A percentile compares a stretch with the other conserved stretches of the same genome.
Conservation (phyloP, 2,797 vertebrate species). For the Brachyrhaphis roseni region DNA sequence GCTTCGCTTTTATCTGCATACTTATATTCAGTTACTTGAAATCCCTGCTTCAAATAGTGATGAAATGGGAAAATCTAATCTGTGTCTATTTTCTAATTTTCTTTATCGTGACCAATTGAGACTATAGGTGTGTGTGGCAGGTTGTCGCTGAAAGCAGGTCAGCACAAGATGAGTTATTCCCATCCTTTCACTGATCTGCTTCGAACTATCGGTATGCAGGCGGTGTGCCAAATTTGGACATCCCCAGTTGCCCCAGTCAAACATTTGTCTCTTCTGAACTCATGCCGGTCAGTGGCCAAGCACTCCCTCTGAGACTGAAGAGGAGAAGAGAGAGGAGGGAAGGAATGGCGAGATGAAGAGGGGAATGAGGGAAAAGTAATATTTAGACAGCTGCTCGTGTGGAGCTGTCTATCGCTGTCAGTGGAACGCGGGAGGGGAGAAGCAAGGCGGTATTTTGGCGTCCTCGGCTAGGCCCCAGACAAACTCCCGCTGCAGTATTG, state of each 20-base stretch:
- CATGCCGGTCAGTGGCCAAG: conserved; percentile 45
- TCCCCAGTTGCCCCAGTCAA: conserved; percentile 59
- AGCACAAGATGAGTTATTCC: conserved; percentile 62
- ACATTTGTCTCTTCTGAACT: conserved; percentile 68
- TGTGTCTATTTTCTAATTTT: conserved; percentile 50
- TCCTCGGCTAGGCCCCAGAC: conserved; percentile 59
- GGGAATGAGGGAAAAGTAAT: conserved; percentile 73
- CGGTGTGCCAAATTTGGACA: conserved; percentile 64
- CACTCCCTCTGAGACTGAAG: conserved; percentile 55
- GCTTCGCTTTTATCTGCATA: conserved; percentile 56
- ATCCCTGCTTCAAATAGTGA: conserved; percentile 50
- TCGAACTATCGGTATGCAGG: conserved; percentile 51
- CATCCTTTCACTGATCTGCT: conserved; percentile 23
- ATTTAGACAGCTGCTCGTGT: conserved; percentile 85
- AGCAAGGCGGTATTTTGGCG: conserved; percentile 56
- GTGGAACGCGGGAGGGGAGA: conserved; percentile 10
- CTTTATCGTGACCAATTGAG: conserved; percentile 40
- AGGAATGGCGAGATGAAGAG: conserved; percentile 56
- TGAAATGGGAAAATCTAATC: conserved; percentile 43
- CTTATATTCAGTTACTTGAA: conserved; percentile 58
- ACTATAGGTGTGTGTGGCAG: conserved; percentile 50
- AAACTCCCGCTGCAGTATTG: conserved; percentile 63
- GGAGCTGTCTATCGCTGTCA: conserved; percentile 63
- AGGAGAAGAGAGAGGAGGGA: conserved; percentile 31
- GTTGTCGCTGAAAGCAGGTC: conserved; percentile 41